Conservation (phyloP, 1,140 invertebrate species). For the Coptotermes formosanus region DNA sequence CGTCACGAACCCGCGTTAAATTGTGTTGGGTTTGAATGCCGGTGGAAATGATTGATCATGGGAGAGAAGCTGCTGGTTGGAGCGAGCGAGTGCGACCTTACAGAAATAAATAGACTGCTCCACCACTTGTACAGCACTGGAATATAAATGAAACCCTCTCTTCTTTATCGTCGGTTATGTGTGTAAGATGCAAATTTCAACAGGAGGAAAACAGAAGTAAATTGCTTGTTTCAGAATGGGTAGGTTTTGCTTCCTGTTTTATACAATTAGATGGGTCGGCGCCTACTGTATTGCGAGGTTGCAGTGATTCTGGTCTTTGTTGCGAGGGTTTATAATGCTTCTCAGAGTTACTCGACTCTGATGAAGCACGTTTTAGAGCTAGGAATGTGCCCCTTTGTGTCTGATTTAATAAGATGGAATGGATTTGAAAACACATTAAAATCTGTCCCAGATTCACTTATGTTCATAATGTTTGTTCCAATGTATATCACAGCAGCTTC, state of each 20-base stretch:
- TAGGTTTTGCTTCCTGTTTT: not conserved
- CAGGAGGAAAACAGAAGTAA: not conserved
- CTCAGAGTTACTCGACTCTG: not conserved
- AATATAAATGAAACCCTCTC: conserved; percentile 8
- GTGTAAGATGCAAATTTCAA: conserved; percentile 7
- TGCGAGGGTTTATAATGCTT: not conserved
- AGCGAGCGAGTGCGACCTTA: not conserved
- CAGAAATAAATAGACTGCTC: not conserved
- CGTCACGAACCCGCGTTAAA: conserved; percentile 14
- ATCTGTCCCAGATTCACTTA: not conserved
- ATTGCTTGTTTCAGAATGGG: conserved; percentile 4
- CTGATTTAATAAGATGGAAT: not conserved
- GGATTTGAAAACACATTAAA: not conserved
- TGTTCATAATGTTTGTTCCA: too few species aligned
- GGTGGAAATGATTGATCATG: not conserved
- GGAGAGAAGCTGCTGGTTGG: not conserved
- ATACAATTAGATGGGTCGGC: conserved; percentile 7
- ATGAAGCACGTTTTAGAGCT: not conserved
- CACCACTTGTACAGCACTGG: not conserved
- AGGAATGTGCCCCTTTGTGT: not conserved
- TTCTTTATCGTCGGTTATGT: not conserved
- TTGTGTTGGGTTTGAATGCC: conserved; percentile 14
- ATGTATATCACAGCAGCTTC: too few species aligned
- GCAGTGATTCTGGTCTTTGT: not conserved
- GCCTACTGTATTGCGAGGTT: not conserved